Evolutionary conservation across 2,888 invertebrate species (phyloP), one percentile per base, ranked within the genome.

Genomic region (Epirrita christyi): DNA sequence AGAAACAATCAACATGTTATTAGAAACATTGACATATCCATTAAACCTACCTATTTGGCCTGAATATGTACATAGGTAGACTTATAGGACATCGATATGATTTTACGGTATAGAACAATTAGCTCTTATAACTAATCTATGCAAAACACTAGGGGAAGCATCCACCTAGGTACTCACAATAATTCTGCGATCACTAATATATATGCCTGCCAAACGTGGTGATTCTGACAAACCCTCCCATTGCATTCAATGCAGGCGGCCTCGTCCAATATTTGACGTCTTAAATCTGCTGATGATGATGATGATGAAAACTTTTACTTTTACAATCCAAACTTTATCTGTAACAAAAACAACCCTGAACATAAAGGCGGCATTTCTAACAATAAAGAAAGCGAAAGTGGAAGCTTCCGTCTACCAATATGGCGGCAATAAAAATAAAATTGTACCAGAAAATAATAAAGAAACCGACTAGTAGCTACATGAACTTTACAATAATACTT

Each of bases 401-500:
- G 5, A 50, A 43, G 73, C 74, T 74, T 67, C 76, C 63, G 66
- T 65, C 63, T 68, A 47, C 51, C 56, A 67, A 70, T 75, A 78
- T 71, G 67, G 70, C 57, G 47, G 71, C 67, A 75, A 75, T 81
- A 78, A 76, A 80, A 81, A 71, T 68, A 76, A 80, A 81, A 71
- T 68, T 64, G 66, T 50, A 67, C 66, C 59, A 69, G 14, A 38
- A 71, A 69, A 72, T 63, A 76, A 58, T 29, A 59, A 78, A 78
- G 72, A 73, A 75, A 71, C 66, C 67, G 61, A 78, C 81, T 83
- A 85, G 84, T 82, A 66, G 63, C 68, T 56, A 55, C 59, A 75
- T 80, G 77, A 80, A 67, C 52, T 77, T 75, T 77, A 79, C 74
- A 70, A 71, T 11, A 69, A 84, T 74, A 85, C 88, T 88, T 88